Percentiles rank a stretch among this genome's conserved stretches.
These are phyloP conservation scores for Hybos culiciformis DNA, from an alignment of 2,888 invertebrate genomes.

Conservation along the genomic window DNA sequence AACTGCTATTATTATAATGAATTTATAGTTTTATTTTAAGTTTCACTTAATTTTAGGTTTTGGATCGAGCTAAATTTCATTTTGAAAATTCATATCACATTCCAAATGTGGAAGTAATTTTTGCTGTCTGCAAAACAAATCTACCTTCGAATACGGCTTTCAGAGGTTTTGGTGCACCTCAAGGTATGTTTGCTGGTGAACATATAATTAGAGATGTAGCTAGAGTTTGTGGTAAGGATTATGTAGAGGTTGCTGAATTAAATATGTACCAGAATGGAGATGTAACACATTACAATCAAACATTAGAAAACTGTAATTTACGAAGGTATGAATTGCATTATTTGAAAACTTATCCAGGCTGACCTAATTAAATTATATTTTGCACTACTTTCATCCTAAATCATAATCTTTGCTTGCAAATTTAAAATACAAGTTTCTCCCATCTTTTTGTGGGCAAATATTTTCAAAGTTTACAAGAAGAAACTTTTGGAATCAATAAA, in stretches of 20 bases:
- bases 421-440: too few species aligned
- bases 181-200: slow-evolving; percentile 79
- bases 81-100: slow-evolving; percentile 73
- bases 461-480: too few species aligned
- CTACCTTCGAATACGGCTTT: slow-evolving; percentile 87
- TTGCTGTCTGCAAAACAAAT: slow-evolving; percentile 75
- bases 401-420: neutral
- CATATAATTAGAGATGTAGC: slow-evolving; percentile 65
- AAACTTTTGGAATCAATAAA: too few species aligned
- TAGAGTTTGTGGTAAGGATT: slow-evolving; percentile 47
- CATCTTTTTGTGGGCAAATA: too few species aligned
- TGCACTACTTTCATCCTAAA: neutral
- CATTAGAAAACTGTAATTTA: slow-evolving; percentile 57
- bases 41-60: slow-evolving; percentile 41
- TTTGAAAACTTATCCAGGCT: neutral
- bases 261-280: slow-evolving; percentile 75
- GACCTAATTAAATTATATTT: neutral
- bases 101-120: slow-evolving; percentile 54
- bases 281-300: slow-evolving; percentile 63
- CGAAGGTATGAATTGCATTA: slow-evolving; percentile 24
- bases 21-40: neutral
- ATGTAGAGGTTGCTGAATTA: slow-evolving; percentile 47
- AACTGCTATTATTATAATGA: neutral
- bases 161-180: slow-evolving; percentile 82
- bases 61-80: slow-evolving; percentile 73